Percentiles rank a stretch among this genome's conserved stretches.
These are phyloP conservation scores for Eledone cirrhosa DNA, from an alignment of 2,888 invertebrate genomes.

Conservation along the genomic window DNA sequence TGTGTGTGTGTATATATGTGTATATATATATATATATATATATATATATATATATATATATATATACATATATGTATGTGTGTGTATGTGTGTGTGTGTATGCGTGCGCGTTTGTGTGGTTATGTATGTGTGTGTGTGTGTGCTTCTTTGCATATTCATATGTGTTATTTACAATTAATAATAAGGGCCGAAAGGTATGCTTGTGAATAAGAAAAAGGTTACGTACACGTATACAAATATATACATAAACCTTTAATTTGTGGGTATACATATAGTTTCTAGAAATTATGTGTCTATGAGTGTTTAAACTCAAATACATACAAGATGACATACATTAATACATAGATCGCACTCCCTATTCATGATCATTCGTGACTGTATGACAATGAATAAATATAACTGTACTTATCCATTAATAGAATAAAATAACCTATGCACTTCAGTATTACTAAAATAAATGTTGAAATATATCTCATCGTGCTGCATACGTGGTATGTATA, in stretches of 20 bases:
- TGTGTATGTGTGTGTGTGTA: not conserved
- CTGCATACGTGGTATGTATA: not conserved
- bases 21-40: not conserved
- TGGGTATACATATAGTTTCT: no score
- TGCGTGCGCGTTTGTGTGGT: not conserved
- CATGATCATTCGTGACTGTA: no score
- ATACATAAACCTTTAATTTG: not conserved
- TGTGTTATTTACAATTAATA: not conserved
- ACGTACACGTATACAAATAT: not conserved
- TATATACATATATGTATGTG: not conserved
- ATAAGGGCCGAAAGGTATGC: not conserved
- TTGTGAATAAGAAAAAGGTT: not conserved
- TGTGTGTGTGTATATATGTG: not conserved
- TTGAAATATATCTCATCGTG: no score
- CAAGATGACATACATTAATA: no score
- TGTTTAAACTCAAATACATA: no score
- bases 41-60: not conserved
- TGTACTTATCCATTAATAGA: no score
- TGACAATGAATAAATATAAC: no score
- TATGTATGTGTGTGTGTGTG: not conserved
- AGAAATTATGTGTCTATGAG: no score
- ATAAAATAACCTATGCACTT: no score
- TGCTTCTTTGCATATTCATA: not conserved
- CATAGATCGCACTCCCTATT: no score
- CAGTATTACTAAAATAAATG: no score